Percentiles rank a stretch among this genome's conserved stretches.
phyloP scores from a whole-genome alignment of 2,797 vertebrate genomes.

The Eurystomus glaucurus region DNA sequence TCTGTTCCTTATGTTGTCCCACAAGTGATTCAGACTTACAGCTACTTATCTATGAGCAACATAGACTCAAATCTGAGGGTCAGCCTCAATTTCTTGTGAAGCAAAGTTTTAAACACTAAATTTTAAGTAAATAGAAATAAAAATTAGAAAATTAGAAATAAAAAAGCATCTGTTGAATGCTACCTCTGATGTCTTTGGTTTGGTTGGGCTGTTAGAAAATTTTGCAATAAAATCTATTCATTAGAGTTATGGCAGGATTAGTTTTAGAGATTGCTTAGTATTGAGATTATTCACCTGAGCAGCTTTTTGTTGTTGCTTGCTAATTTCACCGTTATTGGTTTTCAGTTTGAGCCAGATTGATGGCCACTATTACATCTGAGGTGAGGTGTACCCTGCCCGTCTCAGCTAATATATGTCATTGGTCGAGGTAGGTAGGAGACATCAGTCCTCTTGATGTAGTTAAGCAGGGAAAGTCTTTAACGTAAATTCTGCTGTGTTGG shows the following conservation, averaged over 20 bases:
- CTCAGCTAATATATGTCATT: neutral
- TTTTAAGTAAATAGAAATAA: neutral
- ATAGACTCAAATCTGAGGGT: neutral
- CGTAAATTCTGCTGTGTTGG: neutral
- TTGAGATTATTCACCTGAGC: neutral
- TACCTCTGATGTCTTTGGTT: neutral
- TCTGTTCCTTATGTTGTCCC: neutral
- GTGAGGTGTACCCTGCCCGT: neutral
- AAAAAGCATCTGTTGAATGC: rapidly evolving
- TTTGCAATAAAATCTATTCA: neutral
- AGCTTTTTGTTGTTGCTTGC: neutral
- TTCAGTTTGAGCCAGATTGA: neutral
- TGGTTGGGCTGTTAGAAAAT: neutral
- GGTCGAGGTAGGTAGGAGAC: neutral
- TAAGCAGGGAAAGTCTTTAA: neutral
- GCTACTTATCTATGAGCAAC: neutral
- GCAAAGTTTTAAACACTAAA: neutral
- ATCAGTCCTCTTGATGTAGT: neutral
- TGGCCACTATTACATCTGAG: neutral
- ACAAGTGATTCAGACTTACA: neutral
- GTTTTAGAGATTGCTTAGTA: neutral
- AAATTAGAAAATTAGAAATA: neutral
- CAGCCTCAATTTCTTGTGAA: neutral
- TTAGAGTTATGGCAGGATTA: neutral
- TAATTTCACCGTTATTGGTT: neutral